Percentiles rank a stretch among this genome's conserved stretches.
Evolutionary conservation across 2,888 invertebrate genomes (phyloP).

Genomic region (Orthosia gothica): DNA sequence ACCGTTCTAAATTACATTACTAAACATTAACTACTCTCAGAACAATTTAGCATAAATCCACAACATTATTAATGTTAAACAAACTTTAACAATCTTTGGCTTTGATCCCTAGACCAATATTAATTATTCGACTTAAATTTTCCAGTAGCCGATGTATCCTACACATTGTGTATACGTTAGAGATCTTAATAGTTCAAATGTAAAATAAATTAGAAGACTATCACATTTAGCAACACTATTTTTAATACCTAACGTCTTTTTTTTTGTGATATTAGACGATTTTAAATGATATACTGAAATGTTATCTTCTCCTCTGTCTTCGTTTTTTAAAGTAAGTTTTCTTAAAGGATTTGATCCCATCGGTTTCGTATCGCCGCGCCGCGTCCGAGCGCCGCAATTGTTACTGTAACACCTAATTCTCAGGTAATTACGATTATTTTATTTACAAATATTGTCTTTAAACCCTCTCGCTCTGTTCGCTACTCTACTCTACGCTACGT

Average conservation of each 20-base stretch:
- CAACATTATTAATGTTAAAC: constrained; percentile 91
- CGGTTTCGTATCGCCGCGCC: constrained; percentile 89
- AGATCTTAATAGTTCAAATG: constrained; percentile 87
- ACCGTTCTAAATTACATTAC: constrained; percentile 83
- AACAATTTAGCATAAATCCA: constrained; percentile 91
- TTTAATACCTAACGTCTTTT: constrained; percentile 90
- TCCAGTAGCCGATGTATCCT: constrained; percentile 85
- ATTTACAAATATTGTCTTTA: constrained; percentile 92
- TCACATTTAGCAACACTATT: constrained; percentile 91
- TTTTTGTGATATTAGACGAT: constrained; percentile 87
- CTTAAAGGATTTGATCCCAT: constrained; percentile 92
- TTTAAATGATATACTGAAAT: constrained; percentile 87
- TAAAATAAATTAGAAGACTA: constrained; percentile 90
- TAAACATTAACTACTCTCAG: constrained; percentile 88
- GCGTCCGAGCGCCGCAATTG: constrained; percentile 75
- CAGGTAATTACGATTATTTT: constrained; percentile 90
- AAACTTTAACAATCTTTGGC: constrained; percentile 95
- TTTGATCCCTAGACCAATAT: constrained; percentile 96
- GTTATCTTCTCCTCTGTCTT: constrained; percentile 84
- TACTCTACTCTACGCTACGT: constrained; percentile 89
- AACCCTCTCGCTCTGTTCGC: constrained; percentile 91
- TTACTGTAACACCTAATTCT: constrained; percentile 88
- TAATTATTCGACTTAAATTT: constrained; percentile 85
- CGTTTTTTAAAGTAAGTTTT: constrained; percentile 89
- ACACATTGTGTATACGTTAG: constrained; percentile 83